phyloP scores from a whole-genome alignment of 2,113 vertebrate species.

The Oophaga pumilio region DNA sequence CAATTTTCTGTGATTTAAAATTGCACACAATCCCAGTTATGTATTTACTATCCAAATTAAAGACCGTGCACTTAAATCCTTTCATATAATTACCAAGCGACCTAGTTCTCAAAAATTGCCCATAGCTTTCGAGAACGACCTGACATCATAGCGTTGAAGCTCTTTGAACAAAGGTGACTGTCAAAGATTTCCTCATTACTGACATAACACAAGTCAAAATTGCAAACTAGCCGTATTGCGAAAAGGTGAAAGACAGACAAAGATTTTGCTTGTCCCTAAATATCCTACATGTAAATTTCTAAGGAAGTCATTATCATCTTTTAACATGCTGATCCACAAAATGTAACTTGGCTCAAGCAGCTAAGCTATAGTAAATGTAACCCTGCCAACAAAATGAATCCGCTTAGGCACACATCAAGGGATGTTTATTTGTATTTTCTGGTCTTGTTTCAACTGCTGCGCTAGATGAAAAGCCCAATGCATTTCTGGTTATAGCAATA shows the following conservation, averaged over 20 bases:
- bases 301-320: conserved; percentile 34
- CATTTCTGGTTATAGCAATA: conserved; percentile 22
- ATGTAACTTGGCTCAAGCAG: conserved; percentile 28
- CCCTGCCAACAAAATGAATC: conserved; percentile 50
- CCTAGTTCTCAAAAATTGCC: background rate
- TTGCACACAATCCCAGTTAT: background rate
- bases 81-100: background rate
- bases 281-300: conserved; percentile 19
- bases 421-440: conserved; percentile 55
- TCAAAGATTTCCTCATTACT: background rate
- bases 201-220: background rate
- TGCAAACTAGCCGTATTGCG: background rate
- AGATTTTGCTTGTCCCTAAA: conserved; percentile 17
- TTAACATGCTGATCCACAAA: conserved; percentile 41
- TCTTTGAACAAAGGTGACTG: background rate
- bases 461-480: conserved; percentile 32
- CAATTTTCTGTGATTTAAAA: background rate
- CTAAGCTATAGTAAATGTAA: conserved; percentile 18
- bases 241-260: conserved; percentile 13
- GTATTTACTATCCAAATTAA: background rate
- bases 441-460: conserved; percentile 44
- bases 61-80: background rate
- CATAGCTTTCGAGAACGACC: background rate
- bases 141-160: no score
- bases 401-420: conserved; percentile 45